These are phyloP conservation scores for Picus viridis DNA, from an alignment of 2,797 vertebrate genomes.

Conservation along the genomic window DNA sequence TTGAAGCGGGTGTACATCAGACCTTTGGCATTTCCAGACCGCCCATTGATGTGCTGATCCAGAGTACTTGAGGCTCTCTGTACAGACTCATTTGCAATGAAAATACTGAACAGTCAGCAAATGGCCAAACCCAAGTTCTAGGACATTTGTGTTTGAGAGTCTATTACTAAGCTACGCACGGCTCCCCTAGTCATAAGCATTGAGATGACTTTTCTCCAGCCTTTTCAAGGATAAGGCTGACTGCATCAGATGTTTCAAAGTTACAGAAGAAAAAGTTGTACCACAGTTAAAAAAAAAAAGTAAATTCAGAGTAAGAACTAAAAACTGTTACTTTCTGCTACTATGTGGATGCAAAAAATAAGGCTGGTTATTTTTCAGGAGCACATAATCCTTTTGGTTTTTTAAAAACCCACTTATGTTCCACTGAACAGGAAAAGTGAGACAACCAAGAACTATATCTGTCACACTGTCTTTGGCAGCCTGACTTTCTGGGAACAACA, in stretches of 20 bases:
- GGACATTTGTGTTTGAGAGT: neutral
- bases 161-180: neutral
- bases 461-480: neutral
- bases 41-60: neutral
- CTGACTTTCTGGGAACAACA: conserved; percentile 41
- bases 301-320: neutral
- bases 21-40: neutral
- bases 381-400: neutral
- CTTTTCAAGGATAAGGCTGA: neutral
- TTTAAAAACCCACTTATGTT: neutral
- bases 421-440: conserved; percentile 30
- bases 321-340: neutral
- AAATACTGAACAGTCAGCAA: conserved; percentile 15
- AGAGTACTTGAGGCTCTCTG: neutral
- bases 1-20: neutral
- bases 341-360: conserved; percentile 10
- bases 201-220: neutral
- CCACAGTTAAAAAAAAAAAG: neutral
- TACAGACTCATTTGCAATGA: neutral
- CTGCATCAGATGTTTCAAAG: neutral
- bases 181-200: neutral
- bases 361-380: conserved; percentile 16
- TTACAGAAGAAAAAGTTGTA: neutral
- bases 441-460: conserved; percentile 37
- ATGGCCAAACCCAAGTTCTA: neutral